These are phyloP conservation scores for Hestina assimilis DNA, from an alignment of 1,140 invertebrate species.

Conservation along the genomic window DNA sequence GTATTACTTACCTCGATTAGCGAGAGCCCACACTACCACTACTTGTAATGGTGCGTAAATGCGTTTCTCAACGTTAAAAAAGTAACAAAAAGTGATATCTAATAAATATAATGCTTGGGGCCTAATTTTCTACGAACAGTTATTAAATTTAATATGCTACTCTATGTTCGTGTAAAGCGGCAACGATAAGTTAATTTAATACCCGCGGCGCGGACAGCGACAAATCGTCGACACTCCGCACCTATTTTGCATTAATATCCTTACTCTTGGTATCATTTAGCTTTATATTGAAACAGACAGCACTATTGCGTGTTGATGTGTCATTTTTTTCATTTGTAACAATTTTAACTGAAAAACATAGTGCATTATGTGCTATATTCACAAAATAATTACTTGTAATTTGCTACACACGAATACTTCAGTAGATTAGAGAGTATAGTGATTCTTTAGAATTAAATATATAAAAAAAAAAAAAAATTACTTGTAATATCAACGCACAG, in stretches of 20 bases:
- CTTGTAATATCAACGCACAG: too few species aligned
- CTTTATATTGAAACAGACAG: slow-evolving; percentile 31
- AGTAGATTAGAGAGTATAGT: too few species aligned
- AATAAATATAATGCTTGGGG: too few species aligned
- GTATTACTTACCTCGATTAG: too few species aligned
- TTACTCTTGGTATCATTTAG: slow-evolving; percentile 28
- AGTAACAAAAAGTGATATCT: too few species aligned
- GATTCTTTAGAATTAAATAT: too few species aligned
- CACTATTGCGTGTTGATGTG: slow-evolving; percentile 25
- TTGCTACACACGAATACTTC: too few species aligned
- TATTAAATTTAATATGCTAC: background rate
- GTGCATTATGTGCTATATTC: background rate
- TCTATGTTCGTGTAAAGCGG: slow-evolving; percentile 10
- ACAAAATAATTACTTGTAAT: background rate
- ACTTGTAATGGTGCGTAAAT: too few species aligned
- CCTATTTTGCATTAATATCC: slow-evolving; percentile 34
- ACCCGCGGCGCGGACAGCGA: slow-evolving; percentile 26
- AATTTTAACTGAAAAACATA: background rate
- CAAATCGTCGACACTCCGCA: slow-evolving; percentile 30
- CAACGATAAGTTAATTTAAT: slow-evolving; percentile 33
- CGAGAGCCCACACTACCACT: too few species aligned
- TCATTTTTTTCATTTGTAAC: background rate
- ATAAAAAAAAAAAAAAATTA: too few species aligned
- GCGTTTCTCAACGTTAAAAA: too few species aligned
- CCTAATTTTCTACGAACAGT: too few species aligned